phyloP scores from a whole-genome alignment of 1,140 invertebrate genomes.

The Periplaneta americana region DNA sequence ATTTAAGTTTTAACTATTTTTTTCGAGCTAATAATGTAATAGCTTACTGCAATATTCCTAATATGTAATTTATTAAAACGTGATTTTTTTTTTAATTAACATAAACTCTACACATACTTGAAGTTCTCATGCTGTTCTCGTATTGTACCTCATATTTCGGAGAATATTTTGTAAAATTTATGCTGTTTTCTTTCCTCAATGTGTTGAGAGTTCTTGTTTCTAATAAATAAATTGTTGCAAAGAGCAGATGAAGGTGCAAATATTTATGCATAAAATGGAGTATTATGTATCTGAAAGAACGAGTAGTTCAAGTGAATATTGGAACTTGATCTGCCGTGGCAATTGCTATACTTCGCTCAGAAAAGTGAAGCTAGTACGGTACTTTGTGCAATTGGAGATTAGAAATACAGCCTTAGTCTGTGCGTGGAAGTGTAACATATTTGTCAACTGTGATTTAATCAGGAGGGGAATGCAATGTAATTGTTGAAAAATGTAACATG shows the following conservation, averaged over 20 bases:
- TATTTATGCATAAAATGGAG: background rate
- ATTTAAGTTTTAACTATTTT: too few relatives aligned
- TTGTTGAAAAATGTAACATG: too few relatives aligned
- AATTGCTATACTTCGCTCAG: background rate
- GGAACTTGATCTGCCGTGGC: background rate
- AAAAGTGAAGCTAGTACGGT: background rate
- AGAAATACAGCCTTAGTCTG: background rate
- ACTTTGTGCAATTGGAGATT: background rate
- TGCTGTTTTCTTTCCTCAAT: background rate
- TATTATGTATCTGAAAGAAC: background rate
- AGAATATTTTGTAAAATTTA: background rate
- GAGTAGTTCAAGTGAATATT: background rate
- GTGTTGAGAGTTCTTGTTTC: background rate
- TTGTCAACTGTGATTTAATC: background rate
- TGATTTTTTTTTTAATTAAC: background rate
- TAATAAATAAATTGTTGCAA: background rate
- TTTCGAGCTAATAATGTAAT: too few relatives aligned
- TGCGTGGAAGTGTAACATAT: background rate
- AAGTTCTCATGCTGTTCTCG: too few relatives aligned
- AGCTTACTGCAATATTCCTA: background rate
- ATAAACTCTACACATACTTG: too few relatives aligned
- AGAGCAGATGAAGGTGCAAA: background rate
- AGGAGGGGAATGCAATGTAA: too few relatives aligned
- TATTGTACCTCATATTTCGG: background rate
- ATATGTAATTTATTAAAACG: background rate